These are phyloP conservation scores for Oreotrochilus melanogaster DNA, from an alignment of 2,113 vertebrate genomes.

Conservation along the genomic window DNA sequence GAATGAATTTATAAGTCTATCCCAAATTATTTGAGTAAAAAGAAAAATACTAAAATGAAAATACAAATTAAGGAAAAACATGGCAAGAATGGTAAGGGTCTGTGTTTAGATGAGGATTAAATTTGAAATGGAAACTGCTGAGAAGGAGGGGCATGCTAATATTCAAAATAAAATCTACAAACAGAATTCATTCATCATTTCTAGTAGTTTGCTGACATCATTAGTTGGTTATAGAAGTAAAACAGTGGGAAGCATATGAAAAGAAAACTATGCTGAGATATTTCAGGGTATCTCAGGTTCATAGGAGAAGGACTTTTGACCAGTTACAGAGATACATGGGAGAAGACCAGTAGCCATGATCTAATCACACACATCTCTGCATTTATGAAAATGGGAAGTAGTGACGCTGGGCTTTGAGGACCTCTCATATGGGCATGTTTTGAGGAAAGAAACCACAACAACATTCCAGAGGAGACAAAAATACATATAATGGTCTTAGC, in stretches of 20 bases:
- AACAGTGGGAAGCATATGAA: neutral
- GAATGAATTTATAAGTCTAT: neutral
- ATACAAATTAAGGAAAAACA: neutral
- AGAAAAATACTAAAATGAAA: neutral
- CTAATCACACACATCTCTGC: neutral
- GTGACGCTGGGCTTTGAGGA: neutral
- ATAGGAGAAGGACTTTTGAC: neutral
- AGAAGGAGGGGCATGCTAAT: neutral
- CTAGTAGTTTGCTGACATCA: neutral
- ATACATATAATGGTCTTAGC: fast-evolving
- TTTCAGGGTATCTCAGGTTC: neutral
- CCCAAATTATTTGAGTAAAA: neutral
- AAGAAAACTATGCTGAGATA: neutral
- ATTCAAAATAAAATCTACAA: neutral
- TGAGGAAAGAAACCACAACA: neutral
- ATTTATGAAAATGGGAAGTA: neutral
- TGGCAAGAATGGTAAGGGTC: neutral
- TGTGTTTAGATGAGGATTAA: neutral
- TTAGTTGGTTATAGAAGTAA: neutral
- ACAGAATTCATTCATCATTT: neutral
- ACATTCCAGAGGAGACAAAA: neutral
- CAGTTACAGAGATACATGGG: neutral
- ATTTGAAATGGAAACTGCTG: neutral
- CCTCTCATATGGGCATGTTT: neutral
- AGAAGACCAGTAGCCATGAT: neutral